Evolutionary conservation across 92 coral and sea anemone species (phyloP).

Genomic region (Siderastrea siderea): DNA sequence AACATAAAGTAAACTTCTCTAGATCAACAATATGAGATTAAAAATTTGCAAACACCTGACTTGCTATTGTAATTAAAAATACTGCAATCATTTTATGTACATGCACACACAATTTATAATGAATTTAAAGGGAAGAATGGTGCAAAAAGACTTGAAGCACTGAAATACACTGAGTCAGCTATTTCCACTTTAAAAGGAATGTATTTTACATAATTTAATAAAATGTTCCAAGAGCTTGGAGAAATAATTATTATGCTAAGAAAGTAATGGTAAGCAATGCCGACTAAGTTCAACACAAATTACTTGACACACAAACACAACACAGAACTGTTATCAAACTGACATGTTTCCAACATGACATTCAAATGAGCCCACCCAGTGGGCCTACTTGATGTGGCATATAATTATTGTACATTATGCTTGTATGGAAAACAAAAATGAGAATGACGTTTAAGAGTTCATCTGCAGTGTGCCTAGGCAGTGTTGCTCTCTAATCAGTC

Average conservation of each 20-base stretch:
- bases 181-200: neutral
- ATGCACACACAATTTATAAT: neutral
- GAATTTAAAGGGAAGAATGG: slow-evolving; percentile 12
- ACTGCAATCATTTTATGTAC: slow-evolving; percentile 21
- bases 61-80: slow-evolving; percentile 5
- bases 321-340: neutral
- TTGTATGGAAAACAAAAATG: slow-evolving; percentile 20
- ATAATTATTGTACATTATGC: slow-evolving; percentile 21
- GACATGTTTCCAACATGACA: neutral
- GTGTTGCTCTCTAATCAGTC: neutral
- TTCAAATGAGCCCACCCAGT: slow-evolving; percentile 6
- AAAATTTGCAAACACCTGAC: slow-evolving; percentile 1
- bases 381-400: slow-evolving; percentile 2
- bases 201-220: slow-evolving; percentile 32
- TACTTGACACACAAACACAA: neutral
- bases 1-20: neutral
- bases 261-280: neutral
- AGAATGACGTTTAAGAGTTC: slow-evolving; percentile 1
- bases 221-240: slow-evolving; percentile 19
- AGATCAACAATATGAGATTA: neutral
- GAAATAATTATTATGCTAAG: neutral
- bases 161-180: slow-evolving; percentile 4
- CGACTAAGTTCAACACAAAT: neutral
- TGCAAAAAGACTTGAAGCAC: slow-evolving; percentile 20
- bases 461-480: slow-evolving; percentile 1